phyloP scores from a whole-genome alignment of 2,888 invertebrate genomes.

The Cataglyphis albicans region DNA sequence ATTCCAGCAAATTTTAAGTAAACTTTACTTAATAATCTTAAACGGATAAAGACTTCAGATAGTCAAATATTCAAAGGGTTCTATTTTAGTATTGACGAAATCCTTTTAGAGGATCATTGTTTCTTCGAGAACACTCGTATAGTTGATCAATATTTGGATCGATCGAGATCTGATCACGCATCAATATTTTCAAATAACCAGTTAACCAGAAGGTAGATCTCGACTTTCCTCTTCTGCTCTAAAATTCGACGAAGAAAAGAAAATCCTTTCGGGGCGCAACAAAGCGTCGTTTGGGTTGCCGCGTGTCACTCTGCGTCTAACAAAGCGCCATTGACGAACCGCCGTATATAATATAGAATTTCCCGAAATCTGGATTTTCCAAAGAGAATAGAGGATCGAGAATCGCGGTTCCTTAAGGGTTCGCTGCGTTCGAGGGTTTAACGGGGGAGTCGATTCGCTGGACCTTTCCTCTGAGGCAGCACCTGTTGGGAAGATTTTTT shows the following conservation, averaged over 20 bases:
- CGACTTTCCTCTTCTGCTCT: constrained; percentile 67
- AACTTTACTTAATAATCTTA: not conserved
- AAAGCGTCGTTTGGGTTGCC: constrained; percentile 70
- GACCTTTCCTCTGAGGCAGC: constrained; percentile 59
- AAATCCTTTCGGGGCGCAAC: constrained; percentile 75
- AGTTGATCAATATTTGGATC: constrained; percentile 78
- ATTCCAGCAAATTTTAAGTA: not conserved
- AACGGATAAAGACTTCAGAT: not conserved
- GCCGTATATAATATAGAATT: constrained; percentile 75
- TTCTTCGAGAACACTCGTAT: constrained; percentile 13
- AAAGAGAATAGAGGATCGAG: constrained; percentile 68
- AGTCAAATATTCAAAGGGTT: not conserved
- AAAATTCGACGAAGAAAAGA: constrained; percentile 50
- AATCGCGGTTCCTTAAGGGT: constrained; percentile 76
- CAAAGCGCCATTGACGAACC: constrained; percentile 74
- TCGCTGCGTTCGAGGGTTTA: constrained; percentile 72
- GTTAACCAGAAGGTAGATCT: constrained; percentile 63
- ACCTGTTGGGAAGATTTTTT: constrained; percentile 66
- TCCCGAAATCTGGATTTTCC: constrained; percentile 79
- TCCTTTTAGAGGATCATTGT: constrained; percentile 4
- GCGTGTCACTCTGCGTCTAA: constrained; percentile 75
- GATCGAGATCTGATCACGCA: constrained; percentile 68
- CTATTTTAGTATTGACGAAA: not conserved
- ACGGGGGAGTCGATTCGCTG: constrained; percentile 68
- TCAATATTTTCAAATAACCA: constrained; percentile 81